Evolutionary conservation across 2,113 vertebrate species (phyloP), one percentile per base, ranked within the genome.

Genomic region (Corvus cornix): DNA sequence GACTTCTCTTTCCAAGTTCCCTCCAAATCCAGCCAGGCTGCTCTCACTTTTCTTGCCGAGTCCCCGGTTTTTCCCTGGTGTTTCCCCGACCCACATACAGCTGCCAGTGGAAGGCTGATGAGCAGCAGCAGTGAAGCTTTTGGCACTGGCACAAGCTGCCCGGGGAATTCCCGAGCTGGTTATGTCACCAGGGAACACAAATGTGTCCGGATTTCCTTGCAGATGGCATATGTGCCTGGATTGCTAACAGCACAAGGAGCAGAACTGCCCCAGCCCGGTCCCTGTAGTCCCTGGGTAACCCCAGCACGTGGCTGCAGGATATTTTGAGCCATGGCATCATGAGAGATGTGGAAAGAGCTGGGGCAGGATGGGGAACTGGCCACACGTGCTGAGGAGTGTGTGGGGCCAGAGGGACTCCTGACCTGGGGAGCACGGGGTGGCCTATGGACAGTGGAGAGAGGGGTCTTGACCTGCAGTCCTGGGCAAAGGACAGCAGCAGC

Each of bases 221-320:
- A 10, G 30, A 39, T 24, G 9, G n/a, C 28, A 48, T 10, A 22
- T 48, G 46, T 48, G 46, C 46, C 46, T 11, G 46, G 46, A 6
- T 48, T 48, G 46, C 46, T 48, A 22, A 48, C 21, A 22, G 21
- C 46, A 21, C 46, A 48, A 48, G 46, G 46, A 21, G 46, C 46
- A 41, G 39, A 41, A 41, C 39, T 41, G 39, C 12, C 46, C 46
- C 19, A 27, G 1, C 30, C 39, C 2, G 5, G 46, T 7, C 16
- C 9, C 10, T 2, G 0, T 3, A 0, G 1, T 13, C 8, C 35
- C 35, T 12, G 2, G 11, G 22, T 39, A 46, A 33, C 66, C 41
- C 39, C 35, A 51, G 51, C 55, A 44, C 0, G 1, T 3, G 3
- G 3, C 5, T 41, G 23, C 23, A 6, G 48, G 8, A 20, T 55